These are phyloP conservation scores for Onychostruthus taczanowskii DNA, from an alignment of 2,113 vertebrate species.

Conservation along the genomic window DNA sequence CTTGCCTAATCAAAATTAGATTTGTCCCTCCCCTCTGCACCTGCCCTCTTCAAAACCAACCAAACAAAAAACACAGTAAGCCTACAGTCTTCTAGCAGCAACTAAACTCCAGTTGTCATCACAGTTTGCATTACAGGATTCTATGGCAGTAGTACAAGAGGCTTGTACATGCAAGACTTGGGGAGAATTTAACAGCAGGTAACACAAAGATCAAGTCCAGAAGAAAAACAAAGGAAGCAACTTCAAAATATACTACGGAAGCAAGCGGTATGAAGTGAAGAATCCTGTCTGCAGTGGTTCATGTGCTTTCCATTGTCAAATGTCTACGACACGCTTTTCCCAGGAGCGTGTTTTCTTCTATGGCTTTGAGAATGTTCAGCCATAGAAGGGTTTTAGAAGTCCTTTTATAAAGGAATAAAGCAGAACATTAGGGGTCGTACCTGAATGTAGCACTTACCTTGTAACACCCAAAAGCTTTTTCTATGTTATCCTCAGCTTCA, in stretches of 20 bases:
- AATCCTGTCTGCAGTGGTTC: background rate
- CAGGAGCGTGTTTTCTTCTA: background rate
- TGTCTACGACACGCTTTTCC: background rate
- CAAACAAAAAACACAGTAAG: background rate
- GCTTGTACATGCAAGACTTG: background rate
- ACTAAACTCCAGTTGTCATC: background rate
- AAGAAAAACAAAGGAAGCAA: background rate
- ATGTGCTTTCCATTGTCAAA: background rate
- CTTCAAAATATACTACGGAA: background rate
- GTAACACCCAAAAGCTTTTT: constrained; percentile 93
- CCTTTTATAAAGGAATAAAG: background rate
- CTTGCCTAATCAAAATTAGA: background rate
- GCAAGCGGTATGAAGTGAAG: background rate
- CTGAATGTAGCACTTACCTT: constrained; percentile 74
- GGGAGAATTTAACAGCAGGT: background rate
- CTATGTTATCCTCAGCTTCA: constrained; percentile 86
- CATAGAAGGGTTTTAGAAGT: background rate
- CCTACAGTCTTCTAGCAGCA: background rate
- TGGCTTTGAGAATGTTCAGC: background rate
- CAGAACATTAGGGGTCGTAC: background rate
- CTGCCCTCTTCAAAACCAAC: background rate
- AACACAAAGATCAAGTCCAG: background rate
- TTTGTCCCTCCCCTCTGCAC: background rate
- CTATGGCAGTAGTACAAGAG: background rate
- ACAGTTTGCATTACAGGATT: background rate